A percentile compares a stretch with the other conserved stretches of the same genome.
Evolutionary conservation across 2,113 vertebrate species (phyloP).

Genomic region (Colinus virginianus): DNA sequence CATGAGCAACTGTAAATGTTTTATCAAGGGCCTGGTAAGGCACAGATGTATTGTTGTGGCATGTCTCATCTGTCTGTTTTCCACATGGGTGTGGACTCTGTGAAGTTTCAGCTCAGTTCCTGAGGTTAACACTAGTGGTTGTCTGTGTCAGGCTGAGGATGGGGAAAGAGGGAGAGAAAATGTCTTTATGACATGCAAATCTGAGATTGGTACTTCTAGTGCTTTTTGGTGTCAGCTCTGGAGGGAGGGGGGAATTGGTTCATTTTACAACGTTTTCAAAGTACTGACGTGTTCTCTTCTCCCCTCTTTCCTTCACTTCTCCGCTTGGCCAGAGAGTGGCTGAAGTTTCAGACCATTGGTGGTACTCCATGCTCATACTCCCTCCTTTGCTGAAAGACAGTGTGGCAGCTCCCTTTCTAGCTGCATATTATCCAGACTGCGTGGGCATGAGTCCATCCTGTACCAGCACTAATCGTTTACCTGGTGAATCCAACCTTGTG

Average conservation of each 20-base stretch:
- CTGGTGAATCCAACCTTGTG: constrained; percentile 75
- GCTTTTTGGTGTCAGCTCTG: not conserved
- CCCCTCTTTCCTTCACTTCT: constrained; percentile 52
- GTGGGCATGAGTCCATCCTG: constrained; percentile 98
- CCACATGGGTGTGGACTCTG: not conserved
- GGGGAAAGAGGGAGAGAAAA: constrained; percentile 56
- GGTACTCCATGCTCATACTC: constrained; percentile 97
- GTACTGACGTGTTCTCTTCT: constrained; percentile 47
- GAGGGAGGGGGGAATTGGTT: constrained; percentile 11
- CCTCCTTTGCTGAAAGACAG: constrained; percentile 97
- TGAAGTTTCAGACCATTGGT: constrained; percentile 93
- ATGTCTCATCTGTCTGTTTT: not conserved
- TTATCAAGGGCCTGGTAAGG: not conserved
- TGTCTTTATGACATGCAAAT: constrained; percentile 38
- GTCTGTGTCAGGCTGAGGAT: constrained; percentile 60
- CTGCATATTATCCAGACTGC: constrained; percentile 97
- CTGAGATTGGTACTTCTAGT: constrained; percentile 18
- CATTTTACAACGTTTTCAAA: constrained; percentile 29
- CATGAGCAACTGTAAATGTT: not conserved
- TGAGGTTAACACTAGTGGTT: not conserved
- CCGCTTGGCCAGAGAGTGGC: constrained; percentile 87
- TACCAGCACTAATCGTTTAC: constrained; percentile 77
- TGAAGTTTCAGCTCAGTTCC: not conserved
- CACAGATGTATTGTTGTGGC: not conserved
- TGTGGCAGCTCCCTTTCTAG: constrained; percentile 91